Base-by-base conservation (phyloP, 2,888 invertebrate genomes). In the Leptinotarsa tumamoca region DNA sequence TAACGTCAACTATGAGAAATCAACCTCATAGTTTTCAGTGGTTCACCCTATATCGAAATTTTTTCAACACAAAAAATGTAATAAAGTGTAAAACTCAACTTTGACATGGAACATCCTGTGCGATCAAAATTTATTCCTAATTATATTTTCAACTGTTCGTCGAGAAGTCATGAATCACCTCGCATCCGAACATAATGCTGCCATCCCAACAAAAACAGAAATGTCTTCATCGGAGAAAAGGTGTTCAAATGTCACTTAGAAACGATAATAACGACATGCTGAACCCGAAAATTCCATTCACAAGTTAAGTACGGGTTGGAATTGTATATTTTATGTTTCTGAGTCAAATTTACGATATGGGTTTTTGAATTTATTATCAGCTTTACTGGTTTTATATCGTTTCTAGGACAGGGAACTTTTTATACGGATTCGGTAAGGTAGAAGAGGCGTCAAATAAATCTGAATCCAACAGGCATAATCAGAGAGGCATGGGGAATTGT, bases 381-480 rank as follows among this genome's bases (percentile, higher is more conserved):
- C 63, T 63, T 15, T 63, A 63, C 43, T 33, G 43, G 63, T 63
- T 63, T 63, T 63, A 63, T 33, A 63, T 63, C 63, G 63, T 63
- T 63, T 43, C 43, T 63, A 43, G 63, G 63, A 63, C 43, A 33
- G 27, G 23, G 18, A 63, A 63, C 43, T 63, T 63, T 63, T 63
- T 63, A 63, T 63, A 63, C n/a, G n/a, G 10, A 63, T 63, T 63
- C 63, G 43, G 63, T 63, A 43, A 49, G 61, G 70, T 70, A 21
- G 58, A 58, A 49, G 61, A 58, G 70, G 58, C 54, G 61, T 70
- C 61, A 70, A 70, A 70, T 70, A 70, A 70, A 70, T 70, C 58
- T 58, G 58, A 61, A 56, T 13, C 70, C 61, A 54, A 70, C 70
- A 70, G 43, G 58, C 43, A 13, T 58, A 43, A 70, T 58, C 52